Conservation (phyloP, 2,888 invertebrate species). For the Xanthia togata region DNA sequence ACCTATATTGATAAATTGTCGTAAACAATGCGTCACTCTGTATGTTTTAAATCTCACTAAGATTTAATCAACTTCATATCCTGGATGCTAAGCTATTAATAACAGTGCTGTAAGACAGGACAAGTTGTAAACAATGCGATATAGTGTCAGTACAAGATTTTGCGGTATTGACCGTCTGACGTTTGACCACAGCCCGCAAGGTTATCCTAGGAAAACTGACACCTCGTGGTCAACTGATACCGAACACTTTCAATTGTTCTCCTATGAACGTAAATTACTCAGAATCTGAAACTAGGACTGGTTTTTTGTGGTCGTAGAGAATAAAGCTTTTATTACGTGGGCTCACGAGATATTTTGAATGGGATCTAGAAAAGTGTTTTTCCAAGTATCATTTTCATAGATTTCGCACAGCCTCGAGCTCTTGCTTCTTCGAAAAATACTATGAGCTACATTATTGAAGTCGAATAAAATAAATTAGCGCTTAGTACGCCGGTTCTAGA, state of each 20-base stretch:
- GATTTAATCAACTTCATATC: slow-evolving; percentile 40
- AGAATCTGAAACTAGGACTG: slow-evolving; percentile 36
- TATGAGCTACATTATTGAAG: neutral
- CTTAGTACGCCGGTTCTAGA: slow-evolving; percentile 3
- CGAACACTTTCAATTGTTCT: slow-evolving; percentile 67
- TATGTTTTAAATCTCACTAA: slow-evolving; percentile 9
- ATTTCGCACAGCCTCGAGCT: neutral
- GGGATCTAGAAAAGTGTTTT: slow-evolving; percentile 7
- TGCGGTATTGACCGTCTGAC: slow-evolving; percentile 65
- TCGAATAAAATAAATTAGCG: slow-evolving; percentile 27
- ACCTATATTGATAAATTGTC: neutral
- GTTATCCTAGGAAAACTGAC: slow-evolving; percentile 77
- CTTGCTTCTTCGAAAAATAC: slow-evolving; percentile 2
- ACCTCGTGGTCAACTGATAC: slow-evolving; percentile 75
- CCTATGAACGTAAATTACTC: slow-evolving; percentile 35
- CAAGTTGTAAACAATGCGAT: slow-evolving; percentile 52
- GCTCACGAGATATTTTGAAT: slow-evolving; percentile 24
- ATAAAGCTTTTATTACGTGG: slow-evolving; percentile 40
- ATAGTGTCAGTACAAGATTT: slow-evolving; percentile 55
- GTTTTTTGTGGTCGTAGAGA: slow-evolving; percentile 24
- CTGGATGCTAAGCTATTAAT: slow-evolving; percentile 47
- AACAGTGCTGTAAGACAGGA: slow-evolving; percentile 35
- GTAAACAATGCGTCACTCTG: neutral
- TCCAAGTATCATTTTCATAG: neutral
- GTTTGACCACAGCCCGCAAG: slow-evolving; percentile 72